Evolutionary conservation across 2,888 invertebrate genomes (phyloP).

Genomic region (Andrena dorsata): DNA sequence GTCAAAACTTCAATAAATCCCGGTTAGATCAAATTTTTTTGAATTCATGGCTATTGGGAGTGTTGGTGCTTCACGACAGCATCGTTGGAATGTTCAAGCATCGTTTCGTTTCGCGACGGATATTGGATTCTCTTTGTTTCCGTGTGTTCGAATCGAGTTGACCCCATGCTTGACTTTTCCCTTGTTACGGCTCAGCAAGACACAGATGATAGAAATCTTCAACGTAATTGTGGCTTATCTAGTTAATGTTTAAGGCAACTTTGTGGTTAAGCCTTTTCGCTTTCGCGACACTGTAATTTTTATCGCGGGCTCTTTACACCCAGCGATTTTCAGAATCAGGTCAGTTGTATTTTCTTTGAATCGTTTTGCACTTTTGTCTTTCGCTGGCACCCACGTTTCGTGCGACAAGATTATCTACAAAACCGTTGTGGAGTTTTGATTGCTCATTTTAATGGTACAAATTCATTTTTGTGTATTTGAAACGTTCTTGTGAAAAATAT

Average conservation of each 20-base stretch:
- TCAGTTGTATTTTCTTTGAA: no score
- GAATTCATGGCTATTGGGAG: slow-evolving; percentile 42
- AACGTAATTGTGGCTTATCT: slow-evolving; percentile 34
- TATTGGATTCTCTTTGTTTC: slow-evolving; percentile 69
- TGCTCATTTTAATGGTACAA: no score
- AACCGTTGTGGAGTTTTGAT: no score
- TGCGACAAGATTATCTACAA: no score
- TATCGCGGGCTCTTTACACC: background rate
- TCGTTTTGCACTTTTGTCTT: no score
- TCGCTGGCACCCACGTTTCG: no score
- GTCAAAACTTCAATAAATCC: slow-evolving; percentile 48
- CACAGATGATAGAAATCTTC: slow-evolving; percentile 21
- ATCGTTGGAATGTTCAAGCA: slow-evolving; percentile 30
- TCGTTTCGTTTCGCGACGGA: slow-evolving; percentile 62
- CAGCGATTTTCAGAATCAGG: no score
- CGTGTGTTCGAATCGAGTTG: slow-evolving; percentile 60
- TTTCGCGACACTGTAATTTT: background rate
- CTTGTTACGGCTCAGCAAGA: background rate
- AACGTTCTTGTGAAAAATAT: no score
- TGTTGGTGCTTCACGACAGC: background rate
- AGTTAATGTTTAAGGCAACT: slow-evolving; percentile 14
- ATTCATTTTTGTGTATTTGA: no score
- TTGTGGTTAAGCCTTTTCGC: slow-evolving; percentile 6
- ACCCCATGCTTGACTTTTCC: slow-evolving; percentile 43
- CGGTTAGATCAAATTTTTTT: slow-evolving; percentile 34